Conservation (phyloP, 2,888 invertebrate species). For the Nomada goodeniana region DNA sequence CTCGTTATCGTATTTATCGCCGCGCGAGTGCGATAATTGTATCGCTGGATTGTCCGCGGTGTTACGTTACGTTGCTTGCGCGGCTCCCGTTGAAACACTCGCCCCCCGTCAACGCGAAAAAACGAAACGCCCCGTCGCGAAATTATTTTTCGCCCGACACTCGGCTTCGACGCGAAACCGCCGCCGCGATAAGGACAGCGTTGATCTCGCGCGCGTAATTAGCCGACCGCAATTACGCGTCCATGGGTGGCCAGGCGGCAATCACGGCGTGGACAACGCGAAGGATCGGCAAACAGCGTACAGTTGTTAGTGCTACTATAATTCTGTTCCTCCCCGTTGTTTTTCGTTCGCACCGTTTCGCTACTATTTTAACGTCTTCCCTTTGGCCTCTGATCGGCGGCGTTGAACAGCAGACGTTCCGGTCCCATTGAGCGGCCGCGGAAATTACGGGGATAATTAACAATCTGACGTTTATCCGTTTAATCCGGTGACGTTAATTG, state of each 20-base stretch:
- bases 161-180: slow-evolving; percentile 13
- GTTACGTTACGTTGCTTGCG: neutral
- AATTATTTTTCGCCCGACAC: slow-evolving; percentile 30
- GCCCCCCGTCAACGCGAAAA: neutral
- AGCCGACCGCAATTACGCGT: slow-evolving; percentile 41
- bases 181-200: slow-evolving; percentile 40
- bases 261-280: slow-evolving; percentile 28
- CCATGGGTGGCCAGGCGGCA: neutral
- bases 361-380: too few species aligned
- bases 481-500: slow-evolving; percentile 58
- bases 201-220: slow-evolving; percentile 50
- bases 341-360: neutral
- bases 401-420: slow-evolving; percentile 2
- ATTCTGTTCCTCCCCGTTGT: neutral
- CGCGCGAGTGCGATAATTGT: neutral
- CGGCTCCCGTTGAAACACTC: neutral
- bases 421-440: neutral
- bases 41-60: neutral
- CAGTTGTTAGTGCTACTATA: neutral
- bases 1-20: neutral
- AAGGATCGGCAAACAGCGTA: slow-evolving; percentile 9
- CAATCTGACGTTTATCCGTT: slow-evolving; percentile 52
- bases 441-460: slow-evolving; percentile 25
- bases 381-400: neutral
- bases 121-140: neutral